A percentile compares a stretch with the other conserved stretches of the same genome.
phyloP scores from a whole-genome alignment of 53 echinoderm and acorn worm genomes.

The Henricia sp. region DNA sequence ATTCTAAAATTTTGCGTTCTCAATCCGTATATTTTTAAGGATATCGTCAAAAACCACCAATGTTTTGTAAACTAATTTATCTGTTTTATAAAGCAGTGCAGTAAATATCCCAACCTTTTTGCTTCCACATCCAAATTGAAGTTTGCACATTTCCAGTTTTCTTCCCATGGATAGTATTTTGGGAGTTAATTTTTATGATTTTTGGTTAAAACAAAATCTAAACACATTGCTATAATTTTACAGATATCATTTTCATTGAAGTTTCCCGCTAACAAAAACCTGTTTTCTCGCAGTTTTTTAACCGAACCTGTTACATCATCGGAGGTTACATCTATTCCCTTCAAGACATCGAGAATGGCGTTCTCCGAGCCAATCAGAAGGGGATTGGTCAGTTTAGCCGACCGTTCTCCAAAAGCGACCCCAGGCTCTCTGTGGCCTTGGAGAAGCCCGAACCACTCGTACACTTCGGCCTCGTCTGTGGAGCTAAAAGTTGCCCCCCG shows the following conservation, averaged over 20 bases:
- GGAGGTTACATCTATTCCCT: slow-evolving; percentile 88
- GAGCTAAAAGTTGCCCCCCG: slow-evolving; percentile 97
- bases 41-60: no score
- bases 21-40: no score
- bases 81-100: no score
- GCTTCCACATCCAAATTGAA: no score
- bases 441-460: slow-evolving; percentile 84
- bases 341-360: slow-evolving; percentile 96
- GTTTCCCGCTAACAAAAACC: no score
- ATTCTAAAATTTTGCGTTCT: no score
- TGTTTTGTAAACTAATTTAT: no score
- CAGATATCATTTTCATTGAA: not conserved
- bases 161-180: no score
- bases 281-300: slow-evolving; percentile 84
- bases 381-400: slow-evolving; percentile 81
- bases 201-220: no score
- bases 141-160: no score
- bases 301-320: slow-evolving; percentile 90
- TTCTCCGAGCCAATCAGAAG: slow-evolving; percentile 83
- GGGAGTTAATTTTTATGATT: no score
- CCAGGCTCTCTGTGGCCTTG: slow-evolving; percentile 77
- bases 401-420: slow-evolving; percentile 85
- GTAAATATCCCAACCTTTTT: no score
- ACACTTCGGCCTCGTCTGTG: slow-evolving; percentile 97
- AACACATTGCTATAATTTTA: not conserved